Evolutionary conservation across 2,888 invertebrate species (phyloP).

Genomic region (Lasioglossum villosulum): DNA sequence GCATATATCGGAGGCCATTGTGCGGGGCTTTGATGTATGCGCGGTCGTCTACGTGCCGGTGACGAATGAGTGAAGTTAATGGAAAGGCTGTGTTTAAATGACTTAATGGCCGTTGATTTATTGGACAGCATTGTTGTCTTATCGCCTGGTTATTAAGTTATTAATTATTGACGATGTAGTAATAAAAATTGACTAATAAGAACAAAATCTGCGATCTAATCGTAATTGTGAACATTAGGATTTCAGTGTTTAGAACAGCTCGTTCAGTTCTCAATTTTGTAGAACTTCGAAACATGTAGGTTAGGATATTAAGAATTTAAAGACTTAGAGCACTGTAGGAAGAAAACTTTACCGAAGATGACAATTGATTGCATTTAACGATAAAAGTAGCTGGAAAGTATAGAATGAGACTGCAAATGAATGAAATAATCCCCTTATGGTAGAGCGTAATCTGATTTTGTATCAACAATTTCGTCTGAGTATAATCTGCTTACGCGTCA

Average conservation of each 20-base stretch:
- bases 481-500: background rate
- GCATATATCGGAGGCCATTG: conserved; percentile 55
- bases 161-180: conserved; percentile 9
- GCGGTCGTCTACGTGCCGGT: conserved; percentile 42
- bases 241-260: too few relatives aligned
- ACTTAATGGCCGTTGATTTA: conserved; percentile 53
- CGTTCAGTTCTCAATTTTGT: background rate
- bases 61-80: conserved; percentile 55
- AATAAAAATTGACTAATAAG: too few relatives aligned
- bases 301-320: background rate
- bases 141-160: conserved; percentile 47
- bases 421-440: background rate
- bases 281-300: background rate
- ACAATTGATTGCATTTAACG: too few relatives aligned
- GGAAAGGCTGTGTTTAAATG: conserved; percentile 58
- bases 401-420: too few relatives aligned
- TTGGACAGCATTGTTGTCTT: conserved; percentile 20
- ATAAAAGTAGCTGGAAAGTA: background rate
- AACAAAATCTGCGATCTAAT: too few relatives aligned
- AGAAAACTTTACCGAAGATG: background rate
- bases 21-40: conserved; percentile 58
- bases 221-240: too few relatives aligned
- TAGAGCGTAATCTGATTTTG: too few relatives aligned
- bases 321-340: background rate
- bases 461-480: background rate